Evolutionary conservation across 2,888 invertebrate species (phyloP), one percentile per base, ranked within the genome.

Genomic region (Ormyrus rosae): DNA sequence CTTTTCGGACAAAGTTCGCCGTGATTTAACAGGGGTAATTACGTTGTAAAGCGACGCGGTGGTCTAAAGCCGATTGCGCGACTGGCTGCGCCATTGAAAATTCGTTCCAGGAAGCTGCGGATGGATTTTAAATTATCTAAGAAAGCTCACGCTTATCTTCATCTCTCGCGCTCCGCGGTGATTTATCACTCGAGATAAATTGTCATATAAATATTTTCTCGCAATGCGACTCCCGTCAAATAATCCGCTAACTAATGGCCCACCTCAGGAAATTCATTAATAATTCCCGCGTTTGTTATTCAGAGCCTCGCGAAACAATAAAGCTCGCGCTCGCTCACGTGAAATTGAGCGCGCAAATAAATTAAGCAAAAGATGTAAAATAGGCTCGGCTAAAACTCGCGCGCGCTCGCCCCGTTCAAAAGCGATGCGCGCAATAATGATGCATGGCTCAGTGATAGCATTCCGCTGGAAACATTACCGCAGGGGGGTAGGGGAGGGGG

Each of bases 371-470:
- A 67, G 46, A 53, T 10, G 34, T 53, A 61, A 61, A 61, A 50
- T 48, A 65, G 7, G 6, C 0, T 9, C 7, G n/a, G 77, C 81
- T 83, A 85, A 81, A 81, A 76, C 45, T 82, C 78, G 83, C 84
- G 78, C 51, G 82, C 78, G 83, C 84, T 84, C 80, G 84, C 84
- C 85, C 84, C 85, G 87, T 85, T 85, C 83, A 83, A 84, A 83
- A 83, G 81, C 83, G 73, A 78, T 83, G 79, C 72, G 80, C 68
- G 83, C 85, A 83, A 86, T 87, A 87, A 89, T 87, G 86, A 88
- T 84, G 84, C 82, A 87, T 85, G 81, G 85, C 67, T 79, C 85
- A 83, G 84, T 85, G 88, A 88, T 88, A 86, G 85, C 87, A 85
- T 88, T 88, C 85, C 86, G 84, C 84, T 86, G 84, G 11, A 19